Evolutionary conservation across 2,888 invertebrate genomes (phyloP).

Genomic region (Bhutanitis thaidina): DNA sequence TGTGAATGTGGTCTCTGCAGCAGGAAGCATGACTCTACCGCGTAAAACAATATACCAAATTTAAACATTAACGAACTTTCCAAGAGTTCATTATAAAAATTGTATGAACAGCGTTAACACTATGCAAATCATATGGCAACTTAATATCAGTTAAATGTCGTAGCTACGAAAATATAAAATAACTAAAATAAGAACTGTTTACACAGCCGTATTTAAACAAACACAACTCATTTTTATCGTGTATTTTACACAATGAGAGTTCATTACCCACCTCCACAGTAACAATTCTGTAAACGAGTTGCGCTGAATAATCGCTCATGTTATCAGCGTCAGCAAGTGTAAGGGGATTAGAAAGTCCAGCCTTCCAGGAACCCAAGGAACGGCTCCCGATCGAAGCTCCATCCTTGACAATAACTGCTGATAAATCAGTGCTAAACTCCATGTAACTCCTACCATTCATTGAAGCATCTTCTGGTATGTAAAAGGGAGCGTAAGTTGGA

Average conservation of each 20-base stretch:
- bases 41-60: no score
- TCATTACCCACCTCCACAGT: conserved; percentile 87
- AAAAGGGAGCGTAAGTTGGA: conserved; percentile 85
- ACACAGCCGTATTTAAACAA: conserved; percentile 55
- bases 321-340: conserved; percentile 82
- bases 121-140: no score
- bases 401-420: conserved; percentile 85
- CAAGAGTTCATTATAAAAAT: no score
- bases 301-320: conserved; percentile 87
- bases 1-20: no score
- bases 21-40: no score
- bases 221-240: conserved; percentile 47
- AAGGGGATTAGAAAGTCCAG: conserved; percentile 85
- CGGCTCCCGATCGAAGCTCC: conserved; percentile 86
- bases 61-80: no score
- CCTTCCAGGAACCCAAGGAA: conserved; percentile 87
- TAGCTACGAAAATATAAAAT: conserved; percentile 21
- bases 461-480: conserved; percentile 79
- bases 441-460: conserved; percentile 87
- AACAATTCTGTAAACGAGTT: conserved; percentile 91
- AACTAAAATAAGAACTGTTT: conserved; percentile 44
- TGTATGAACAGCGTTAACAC: no score
- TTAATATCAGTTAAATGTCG: no score
- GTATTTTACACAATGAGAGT: conserved; percentile 48
- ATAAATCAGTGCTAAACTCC: conserved; percentile 86